A percentile compares a stretch with the other conserved stretches of the same genome.
phyloP scores from a whole-genome alignment of 2,888 invertebrate species.

The Syrphus vitripennis region DNA sequence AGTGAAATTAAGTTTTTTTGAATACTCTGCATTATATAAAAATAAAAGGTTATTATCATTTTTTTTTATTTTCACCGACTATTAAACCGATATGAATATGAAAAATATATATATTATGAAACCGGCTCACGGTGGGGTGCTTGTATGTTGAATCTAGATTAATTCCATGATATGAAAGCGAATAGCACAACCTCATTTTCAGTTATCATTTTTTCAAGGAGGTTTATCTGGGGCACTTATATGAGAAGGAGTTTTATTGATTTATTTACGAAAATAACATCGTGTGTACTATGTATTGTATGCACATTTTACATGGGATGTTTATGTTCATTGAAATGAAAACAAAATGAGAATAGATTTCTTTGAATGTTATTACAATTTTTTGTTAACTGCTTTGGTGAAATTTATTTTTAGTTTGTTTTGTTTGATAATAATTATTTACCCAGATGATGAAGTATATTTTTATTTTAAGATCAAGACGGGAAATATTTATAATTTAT shows the following conservation, averaged over 20 bases:
- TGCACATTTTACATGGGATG: background rate
- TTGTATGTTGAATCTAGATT: slow-evolving; percentile 2
- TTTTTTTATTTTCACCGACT: background rate
- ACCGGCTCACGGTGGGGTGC: too few species aligned
- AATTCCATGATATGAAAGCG: slow-evolving; percentile 23
- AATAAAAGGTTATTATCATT: background rate
- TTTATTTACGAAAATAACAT: slow-evolving; percentile 30
- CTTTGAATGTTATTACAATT: background rate
- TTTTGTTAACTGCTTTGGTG: background rate
- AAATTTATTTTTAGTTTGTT: background rate
- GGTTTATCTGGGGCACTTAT: slow-evolving; percentile 35
- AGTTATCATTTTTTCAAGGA: slow-evolving; percentile 1
- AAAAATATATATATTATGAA: background rate
- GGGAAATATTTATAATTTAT: background rate
- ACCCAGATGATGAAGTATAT: background rate
- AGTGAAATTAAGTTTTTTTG: background rate
- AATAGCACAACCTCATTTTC: slow-evolving; percentile 48
- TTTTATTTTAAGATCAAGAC: background rate
- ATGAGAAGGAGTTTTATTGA: slow-evolving; percentile 39
- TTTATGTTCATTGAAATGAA: slow-evolving; percentile 18
- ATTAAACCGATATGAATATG: background rate
- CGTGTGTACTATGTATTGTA: background rate
- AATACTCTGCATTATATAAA: background rate
- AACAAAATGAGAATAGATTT: slow-evolving; percentile 8
- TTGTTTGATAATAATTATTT: background rate